Evolutionary conservation across 2,797 vertebrate genomes (phyloP), one percentile per base, ranked within the genome.

Genomic region (Trichosurus vulpecula): DNA sequence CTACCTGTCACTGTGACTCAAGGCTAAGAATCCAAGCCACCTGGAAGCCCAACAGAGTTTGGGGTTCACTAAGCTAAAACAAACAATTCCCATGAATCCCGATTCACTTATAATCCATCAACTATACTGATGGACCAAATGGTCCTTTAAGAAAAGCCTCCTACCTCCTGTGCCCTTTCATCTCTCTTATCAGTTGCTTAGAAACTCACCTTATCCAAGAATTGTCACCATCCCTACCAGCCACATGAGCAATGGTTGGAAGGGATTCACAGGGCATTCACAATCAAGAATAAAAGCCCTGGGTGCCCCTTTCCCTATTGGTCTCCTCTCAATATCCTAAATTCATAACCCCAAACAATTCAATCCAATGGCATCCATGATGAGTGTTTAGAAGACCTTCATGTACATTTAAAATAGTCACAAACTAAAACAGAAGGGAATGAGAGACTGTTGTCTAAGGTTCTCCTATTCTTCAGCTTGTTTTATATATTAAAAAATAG

Each of bases 401-500:
- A 2, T 74, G 6, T 74, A 41, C 61, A 41, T n/a, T 41, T n/a
- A 74, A 6, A 97, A 96, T 91, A 96, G 94, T 96, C 97, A 96
- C 97, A 98, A 98, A 96, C 97, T 97, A 97, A 97, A 96, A 97
- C 96, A 94, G 94, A 25, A 30, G 93, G 52, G 93, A 96, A 97
- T 97, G 97, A 98, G 6, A 98, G 97, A 97, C 93, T 97, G 96
- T 96, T 97, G 96, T 96, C 92, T 56, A 61, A 94, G 93, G 94
- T 95, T 96, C 95, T 94, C 92, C 96, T 96, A 97, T 96, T 96
- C 96, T 93, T 94, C 0, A 0, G 91, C 94, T 97, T 97, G 96
- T 94, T 97, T 98, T 98, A 97, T 98, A 97, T 98, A 97, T 52
- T 54, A 96, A 97, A 98, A 97, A 95, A 95, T 31, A 96, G 95